These are phyloP conservation scores for Notolabrus celidotus DNA, from an alignment of 2,797 vertebrate species.

Conservation along the genomic window DNA sequence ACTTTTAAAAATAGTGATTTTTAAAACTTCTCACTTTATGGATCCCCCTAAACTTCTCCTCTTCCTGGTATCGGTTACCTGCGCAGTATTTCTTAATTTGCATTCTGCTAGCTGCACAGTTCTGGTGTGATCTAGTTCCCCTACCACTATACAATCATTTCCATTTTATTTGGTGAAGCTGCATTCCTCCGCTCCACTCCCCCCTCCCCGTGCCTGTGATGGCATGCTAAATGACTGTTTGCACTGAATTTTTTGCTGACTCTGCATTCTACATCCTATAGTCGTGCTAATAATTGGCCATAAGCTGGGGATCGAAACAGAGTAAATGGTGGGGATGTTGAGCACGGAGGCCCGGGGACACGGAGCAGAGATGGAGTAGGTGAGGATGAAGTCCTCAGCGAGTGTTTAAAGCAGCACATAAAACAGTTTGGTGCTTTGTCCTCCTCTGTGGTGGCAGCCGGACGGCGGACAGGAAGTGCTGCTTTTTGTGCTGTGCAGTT, in stretches of 20 bases:
- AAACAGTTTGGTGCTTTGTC: slow-evolving; percentile 43
- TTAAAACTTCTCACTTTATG: background rate
- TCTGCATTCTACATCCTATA: slow-evolving; percentile 59
- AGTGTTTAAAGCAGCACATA: slow-evolving; percentile 54
- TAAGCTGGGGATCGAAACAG: slow-evolving; percentile 77
- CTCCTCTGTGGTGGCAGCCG: background rate
- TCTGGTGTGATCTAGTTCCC: slow-evolving; percentile 53
- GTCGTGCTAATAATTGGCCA: slow-evolving; percentile 78
- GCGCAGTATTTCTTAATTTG: slow-evolving; percentile 58
- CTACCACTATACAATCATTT: slow-evolving; percentile 17
- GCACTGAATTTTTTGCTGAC: slow-evolving; percentile 68
- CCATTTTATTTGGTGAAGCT: slow-evolving; percentile 51
- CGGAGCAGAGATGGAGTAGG: slow-evolving; percentile 28
- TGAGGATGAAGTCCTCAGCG: slow-evolving; percentile 58
- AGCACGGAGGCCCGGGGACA: slow-evolving; percentile 61
- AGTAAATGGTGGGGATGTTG: slow-evolving; percentile 73
- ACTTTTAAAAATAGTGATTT: background rate
- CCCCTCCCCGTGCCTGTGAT: slow-evolving; percentile 50
- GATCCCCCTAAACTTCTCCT: slow-evolving; percentile 5
- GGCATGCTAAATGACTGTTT: slow-evolving; percentile 78
- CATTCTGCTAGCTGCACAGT: slow-evolving; percentile 74
- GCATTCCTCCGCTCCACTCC: slow-evolving; percentile 22
- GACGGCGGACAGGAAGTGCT: slow-evolving; percentile 5
- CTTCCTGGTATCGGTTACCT: slow-evolving; percentile 27
- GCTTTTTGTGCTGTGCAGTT: background rate